Base-by-base conservation (phyloP, 2,113 vertebrate genomes). In the Sporophila hypoxantha region DNA sequence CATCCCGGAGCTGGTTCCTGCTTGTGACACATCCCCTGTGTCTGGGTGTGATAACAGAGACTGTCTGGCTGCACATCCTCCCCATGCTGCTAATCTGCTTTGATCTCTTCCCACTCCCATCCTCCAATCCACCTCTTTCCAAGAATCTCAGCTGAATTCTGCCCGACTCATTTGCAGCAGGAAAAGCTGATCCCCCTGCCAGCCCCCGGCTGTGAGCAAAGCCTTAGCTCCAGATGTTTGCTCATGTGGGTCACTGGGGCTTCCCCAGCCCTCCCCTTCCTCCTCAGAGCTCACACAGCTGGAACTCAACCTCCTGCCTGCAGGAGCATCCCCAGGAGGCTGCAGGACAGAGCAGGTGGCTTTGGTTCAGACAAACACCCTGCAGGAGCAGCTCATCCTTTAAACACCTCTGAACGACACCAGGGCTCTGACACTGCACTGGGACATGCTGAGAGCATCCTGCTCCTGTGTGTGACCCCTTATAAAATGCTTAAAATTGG, bases 211-310 rank as follows among this genome's bases (percentile, higher is more conserved):
- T 9, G 47, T 29, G 60, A 37, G 17, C 53, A n/a, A 17, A 53
- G 46, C 57, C 21, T n/a, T 29, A 1, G 2, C 91, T 85, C 78
- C 89, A 89, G 89, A 90, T 85, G 89, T 90, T 84, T 11, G 22
- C 71, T 82, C 59, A 73, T 90, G 60, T 73, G 80, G 94, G 93
- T 90, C 94, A 84, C 53, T 68, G 87, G 85, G 87, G 60, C 87
- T 81, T 78, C 65, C 78, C 74, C 55, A 22, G 76, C 46, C 34
- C 37, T 75, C 20, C 36, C 44, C 37, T 77, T 68, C 47, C 50
- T 44, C 21, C 6, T 1, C 73, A 56, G 46, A 39, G 18, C 68
- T 46, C 75, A 0, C 2, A 13, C 59, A 39, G 70, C 41, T 4
- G 7, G 37, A 16, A 32, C 53, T 67, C 23, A 13, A 5, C 4